phyloP scores from a whole-genome alignment of 2,888 invertebrate species.

The Sinelater perroti region DNA sequence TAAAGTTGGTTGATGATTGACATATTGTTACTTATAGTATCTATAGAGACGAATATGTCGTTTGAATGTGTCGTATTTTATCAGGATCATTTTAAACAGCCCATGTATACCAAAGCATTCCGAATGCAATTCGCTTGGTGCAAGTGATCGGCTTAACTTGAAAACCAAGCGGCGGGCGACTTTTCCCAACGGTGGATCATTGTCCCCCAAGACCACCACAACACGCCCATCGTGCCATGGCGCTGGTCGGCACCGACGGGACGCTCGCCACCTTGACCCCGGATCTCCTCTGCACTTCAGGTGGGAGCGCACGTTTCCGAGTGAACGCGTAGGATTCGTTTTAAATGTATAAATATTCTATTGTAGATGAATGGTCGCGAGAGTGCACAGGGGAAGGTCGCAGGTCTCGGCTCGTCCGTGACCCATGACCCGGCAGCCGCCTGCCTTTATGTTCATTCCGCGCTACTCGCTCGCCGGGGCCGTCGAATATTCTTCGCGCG shows the following conservation, averaged over 20 bases:
- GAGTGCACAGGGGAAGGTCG: constrained; percentile 42
- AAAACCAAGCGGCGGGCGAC: too few relatives aligned
- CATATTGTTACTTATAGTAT: too few relatives aligned
- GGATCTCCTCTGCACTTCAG: constrained; percentile 20
- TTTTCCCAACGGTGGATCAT: too few relatives aligned
- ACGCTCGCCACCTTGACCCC: constrained; percentile 24
- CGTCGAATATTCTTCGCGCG: background rate
- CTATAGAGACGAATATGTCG: too few relatives aligned
- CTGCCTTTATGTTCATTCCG: constrained; percentile 38
- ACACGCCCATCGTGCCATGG: background rate
- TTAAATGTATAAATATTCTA: constrained; percentile 35
- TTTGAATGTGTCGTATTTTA: too few relatives aligned
- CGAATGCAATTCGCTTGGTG: too few relatives aligned
- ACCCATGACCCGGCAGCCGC: constrained; percentile 43
- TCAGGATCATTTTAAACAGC: too few relatives aligned
- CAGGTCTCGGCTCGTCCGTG: constrained; percentile 44
- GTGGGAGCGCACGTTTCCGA: constrained; percentile 27
- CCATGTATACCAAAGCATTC: too few relatives aligned
- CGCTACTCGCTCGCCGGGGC: constrained; percentile 32
- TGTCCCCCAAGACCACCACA: too few relatives aligned
- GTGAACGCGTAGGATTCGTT: constrained; percentile 31
- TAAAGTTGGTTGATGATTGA: too few relatives aligned
- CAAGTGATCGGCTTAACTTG: too few relatives aligned
- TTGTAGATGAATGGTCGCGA: constrained; percentile 36
- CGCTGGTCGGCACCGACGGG: constrained; percentile 11